Base-by-base conservation (phyloP, 1,140 invertebrate genomes). In the Drosophila malerkotliana region DNA sequence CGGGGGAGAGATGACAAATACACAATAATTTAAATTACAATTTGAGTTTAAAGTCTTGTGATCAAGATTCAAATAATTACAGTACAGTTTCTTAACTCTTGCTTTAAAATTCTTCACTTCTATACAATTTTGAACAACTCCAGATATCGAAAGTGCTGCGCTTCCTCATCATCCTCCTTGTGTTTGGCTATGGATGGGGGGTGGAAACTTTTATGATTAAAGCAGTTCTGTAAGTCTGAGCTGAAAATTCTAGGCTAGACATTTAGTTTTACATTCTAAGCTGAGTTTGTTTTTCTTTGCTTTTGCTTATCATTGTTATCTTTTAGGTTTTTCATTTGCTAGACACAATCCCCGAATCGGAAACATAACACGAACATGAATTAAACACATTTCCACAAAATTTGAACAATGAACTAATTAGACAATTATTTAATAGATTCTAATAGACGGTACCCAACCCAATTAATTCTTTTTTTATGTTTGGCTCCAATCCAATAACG, bases 351-450 rank as follows among this genome's bases (percentile, higher is more conserved):
- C 61, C 41, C 66, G 30, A 58, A 72, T 54, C 32, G 56, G 30
- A 52, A 72, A 79, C 77, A 73, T 66, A 66, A 68, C 57, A 76
- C 60, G 58, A 61, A 55, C 44, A 67, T 68, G 57, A 73, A 24
- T 8, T 8, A 56, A 66, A 71, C 52, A 79, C 66, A 58, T 60
- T 55, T 69, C 3, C 63, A 62, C 77, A 74, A 54, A 73, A 75
- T 84, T 83, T 74, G 79, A 80, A 80, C 78, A 77, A 81, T 71
- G 41, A 81, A 80, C 78, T 80, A 80, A 81, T 74, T 87, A 87
- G 47, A 81, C 84, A 77, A 77, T 74, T 71, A 71, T 69, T 69
- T 57, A 72, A 74, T 87, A 87, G 72, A 77, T 71, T 66, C 82
- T 87, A 83, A 45, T 71, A 74, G 72, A 75, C 53, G 69, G 71